Evolutionary conservation across 2,888 invertebrate species (phyloP), one percentile per base, ranked within the genome.

Genomic region (Sphaerophoria rueppellii): DNA sequence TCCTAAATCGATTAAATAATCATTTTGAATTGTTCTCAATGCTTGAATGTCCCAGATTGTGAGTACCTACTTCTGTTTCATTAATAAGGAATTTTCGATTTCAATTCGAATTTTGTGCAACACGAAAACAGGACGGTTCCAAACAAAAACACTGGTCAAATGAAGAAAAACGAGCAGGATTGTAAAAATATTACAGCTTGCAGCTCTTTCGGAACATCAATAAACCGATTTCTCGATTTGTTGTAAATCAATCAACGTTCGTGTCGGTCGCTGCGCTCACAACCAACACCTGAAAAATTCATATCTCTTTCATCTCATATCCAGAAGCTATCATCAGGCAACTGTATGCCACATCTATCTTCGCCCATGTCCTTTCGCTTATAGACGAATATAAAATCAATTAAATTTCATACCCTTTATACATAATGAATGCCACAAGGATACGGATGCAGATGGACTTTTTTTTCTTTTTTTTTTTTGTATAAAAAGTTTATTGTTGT

Each of bases 351-450:
- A 1, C 5, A 63, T 63, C 32, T 50, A 34, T 55, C 55, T 43
- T 6, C 40, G 32, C 14, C 9, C 67, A 35, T 67, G 60, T 48
- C 67, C 70, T 61, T 40, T 24, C 24, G 16, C 16, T 57, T 4
- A 37, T 50, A 55, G 46, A 24, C 46, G 7, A 58, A 4, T 75
- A 71, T 65, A 35, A 75, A 81, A 81, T 81, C 70, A 81, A 71
- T 71, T 76, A 76, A 71, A 81, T 58, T 71, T 57, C 43, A 71
- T 75, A 75, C 57, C 69, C 9, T 54, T 58, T 32, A 11, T 60
- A 58, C 70, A 65, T 50, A 14, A 57, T 9, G 12, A 43, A 34
- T 7, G 63, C 46, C 6, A 48, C 58, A 48, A 48, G 5, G 7
- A 43, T 16, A 11, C 6, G 12, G 12, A 1, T 32, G 32, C 35